Evolutionary conservation across 2,113 vertebrate genomes (phyloP), one percentile per base, ranked within the genome.

Genomic region (Equus quagga): DNA sequence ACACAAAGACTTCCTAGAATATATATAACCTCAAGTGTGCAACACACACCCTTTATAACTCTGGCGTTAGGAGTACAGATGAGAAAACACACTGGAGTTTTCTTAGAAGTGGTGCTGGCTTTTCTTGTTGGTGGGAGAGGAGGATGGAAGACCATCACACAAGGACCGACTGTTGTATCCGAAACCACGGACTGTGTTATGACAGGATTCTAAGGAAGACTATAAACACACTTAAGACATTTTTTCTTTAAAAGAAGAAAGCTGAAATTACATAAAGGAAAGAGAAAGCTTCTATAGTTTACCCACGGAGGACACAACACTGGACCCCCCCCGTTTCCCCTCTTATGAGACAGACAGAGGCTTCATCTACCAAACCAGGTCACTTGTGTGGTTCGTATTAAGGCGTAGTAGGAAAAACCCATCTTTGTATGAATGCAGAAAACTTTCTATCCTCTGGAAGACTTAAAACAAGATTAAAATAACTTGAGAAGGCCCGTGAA

Each of bases 381-480:
- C 28, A 81, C 75, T 89, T 78, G 72, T 44, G 41, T 62, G 58
- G 26, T 81, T n/a, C 85, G 36, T 28, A 56, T 80, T 62, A 85
- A 73, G 2, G n/a, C 72, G 26, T 54, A 49, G 9, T 18, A 72
- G 62, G 56, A 91, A 91, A 86, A 86, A 64, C 2, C 24, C 17
- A 70, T 91, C 62, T 83, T 95, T 97, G 87, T 81, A 23, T 8
- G 73, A 24, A 91, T 6, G 28, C 0, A 0, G 0, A 90, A 56
- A 95, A 56, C 33, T n/a, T 84, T 94, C 82, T 96, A 96, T 19
- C 82, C 62, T 91, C 88, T 62, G 87, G 78, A 94, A 96, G 88
- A 96, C 26, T 91, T 82, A 85, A 88, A 89, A 97, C 82, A 98
- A 93, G 75, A 90, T 17, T 93, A 93, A 67, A 98, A 14, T 10